Conservation (phyloP, 2,888 invertebrate genomes). For the Pollenia amentaria region DNA sequence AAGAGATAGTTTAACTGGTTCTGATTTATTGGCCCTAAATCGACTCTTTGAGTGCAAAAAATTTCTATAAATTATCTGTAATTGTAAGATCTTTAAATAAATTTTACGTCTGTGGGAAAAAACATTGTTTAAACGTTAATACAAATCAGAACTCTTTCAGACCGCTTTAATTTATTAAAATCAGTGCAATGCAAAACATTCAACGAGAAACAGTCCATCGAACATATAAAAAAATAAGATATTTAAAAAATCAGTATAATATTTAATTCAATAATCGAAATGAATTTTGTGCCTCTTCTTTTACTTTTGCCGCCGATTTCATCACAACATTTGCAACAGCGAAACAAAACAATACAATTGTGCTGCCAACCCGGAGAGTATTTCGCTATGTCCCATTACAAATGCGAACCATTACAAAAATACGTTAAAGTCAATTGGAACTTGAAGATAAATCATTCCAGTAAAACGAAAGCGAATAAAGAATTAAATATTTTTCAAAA, state of each 20-base stretch:
- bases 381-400: constrained; percentile 1
- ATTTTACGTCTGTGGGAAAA: too few species aligned
- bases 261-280: background rate
- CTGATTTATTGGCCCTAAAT: too few species aligned
- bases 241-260: background rate
- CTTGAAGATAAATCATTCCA: background rate
- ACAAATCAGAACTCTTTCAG: too few species aligned
- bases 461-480: background rate
- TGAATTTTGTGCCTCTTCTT: background rate
- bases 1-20: too few species aligned
- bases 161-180: too few species aligned
- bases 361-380: constrained; percentile 39
- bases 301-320: background rate
- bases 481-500: constrained; percentile 6
- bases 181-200: too few species aligned
- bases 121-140: too few species aligned
- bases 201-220: too few species aligned
- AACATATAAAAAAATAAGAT: too few species aligned
- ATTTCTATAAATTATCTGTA: too few species aligned
- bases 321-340: background rate
- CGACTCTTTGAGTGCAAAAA: too few species aligned
- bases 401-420: background rate
- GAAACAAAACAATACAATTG: constrained; percentile 26
- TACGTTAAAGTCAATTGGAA: constrained; percentile 10
- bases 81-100: too few species aligned